Base-by-base conservation (phyloP, 2,797 vertebrate genomes). In the Graptemys geographica region DNA sequence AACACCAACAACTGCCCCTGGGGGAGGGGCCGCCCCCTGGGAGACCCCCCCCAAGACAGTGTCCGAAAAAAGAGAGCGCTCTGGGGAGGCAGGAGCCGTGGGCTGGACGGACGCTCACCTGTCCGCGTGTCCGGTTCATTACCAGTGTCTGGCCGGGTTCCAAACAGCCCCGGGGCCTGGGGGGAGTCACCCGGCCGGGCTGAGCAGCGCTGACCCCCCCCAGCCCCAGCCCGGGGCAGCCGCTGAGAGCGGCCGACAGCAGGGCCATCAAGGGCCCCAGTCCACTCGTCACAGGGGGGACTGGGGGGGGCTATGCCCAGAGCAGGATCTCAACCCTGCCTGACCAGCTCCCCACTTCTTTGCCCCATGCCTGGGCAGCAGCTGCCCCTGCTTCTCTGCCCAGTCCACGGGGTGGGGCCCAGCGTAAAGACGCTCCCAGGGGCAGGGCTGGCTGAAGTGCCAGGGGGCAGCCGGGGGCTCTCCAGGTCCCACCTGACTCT, bases 361-460 rank as follows among this genome's bases (percentile, higher is more conserved):
- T 37, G 33, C 93, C 86, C 83, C 13, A 44, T 28, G 47, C 89
- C 89, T 79, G 89, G 93, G 88, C 85, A 91, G 92, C 59, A 62
- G 59, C 59, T 62, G 59, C 25, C 31, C 59, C 28, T 59, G 59
- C 57, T 33, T 84, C 51, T 44, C 23, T n/a, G 59, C 53, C 55
- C 79, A 69, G 56, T 49, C n/a, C 31, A 28, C 56, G 90, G 81
- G 53, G 53, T 4, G 21, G 53, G 81, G 56, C 69, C 11, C 92
- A 92, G 85, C 86, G 88, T 69, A 78, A 9, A 56, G 69, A 87
- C 28, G 25, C 90, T 88, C 44, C 16, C 27, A 37, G 47, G 53
- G 55, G 28, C 19, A 59, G 55, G 31, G 84, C 11, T 62, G 37
- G 23, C n/a, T 81, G 23, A 56, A 18, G 79, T 37, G n/a, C 52